A percentile compares a stretch with the other conserved stretches of the same genome.
Evolutionary conservation across 1,140 invertebrate species (phyloP).

Genomic region (Papilio helenus): DNA sequence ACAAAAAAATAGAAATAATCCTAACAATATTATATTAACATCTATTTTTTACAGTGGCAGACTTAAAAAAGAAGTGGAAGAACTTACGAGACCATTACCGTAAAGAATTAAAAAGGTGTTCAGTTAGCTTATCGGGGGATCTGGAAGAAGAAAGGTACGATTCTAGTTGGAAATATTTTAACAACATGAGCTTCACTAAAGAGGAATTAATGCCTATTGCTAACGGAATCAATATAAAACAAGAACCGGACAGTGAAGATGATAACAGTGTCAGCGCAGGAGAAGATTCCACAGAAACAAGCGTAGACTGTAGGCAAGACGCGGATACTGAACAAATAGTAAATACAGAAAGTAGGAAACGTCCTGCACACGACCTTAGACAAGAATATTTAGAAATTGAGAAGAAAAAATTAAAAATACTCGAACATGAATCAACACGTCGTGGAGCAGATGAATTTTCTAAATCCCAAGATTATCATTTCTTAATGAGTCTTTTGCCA

Average conservation of each 20-base stretch:
- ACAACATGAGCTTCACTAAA: neutral
- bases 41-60: conserved; percentile 40
- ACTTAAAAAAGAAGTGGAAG: conserved; percentile 47
- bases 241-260: neutral
- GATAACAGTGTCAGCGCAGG: neutral
- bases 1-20: too few relatives aligned
- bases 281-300: neutral
- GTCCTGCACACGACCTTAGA: conserved; percentile 44
- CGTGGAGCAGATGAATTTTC: neutral
- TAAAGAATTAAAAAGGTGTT: conserved; percentile 46
- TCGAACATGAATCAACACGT: conserved; percentile 38
- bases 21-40: too few relatives aligned
- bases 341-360: conserved; percentile 39
- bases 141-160: conserved; percentile 10
- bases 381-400: conserved; percentile 48
- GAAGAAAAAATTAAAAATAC: conserved; percentile 42
- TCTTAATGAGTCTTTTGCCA: neutral
- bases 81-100: conserved; percentile 48
- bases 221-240: neutral
- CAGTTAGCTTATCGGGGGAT: conserved; percentile 40
- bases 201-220: neutral
- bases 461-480: neutral
- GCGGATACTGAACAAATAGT: neutral
- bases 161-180: neutral
- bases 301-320: neutral